phyloP scores from a whole-genome alignment of 1,140 invertebrate species.

The Antheraea pernyi region DNA sequence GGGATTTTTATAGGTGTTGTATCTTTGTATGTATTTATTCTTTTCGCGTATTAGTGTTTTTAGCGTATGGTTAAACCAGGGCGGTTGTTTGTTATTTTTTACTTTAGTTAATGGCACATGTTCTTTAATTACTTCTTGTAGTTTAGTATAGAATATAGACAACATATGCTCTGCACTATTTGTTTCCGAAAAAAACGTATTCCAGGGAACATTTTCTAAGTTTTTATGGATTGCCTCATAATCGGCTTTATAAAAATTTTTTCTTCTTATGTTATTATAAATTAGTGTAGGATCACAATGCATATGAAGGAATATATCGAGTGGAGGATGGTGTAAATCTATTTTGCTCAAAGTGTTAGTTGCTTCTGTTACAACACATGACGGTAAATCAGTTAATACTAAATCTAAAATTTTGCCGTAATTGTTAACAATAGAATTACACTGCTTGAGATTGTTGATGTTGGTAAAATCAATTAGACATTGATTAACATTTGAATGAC shows the following conservation, averaged over 20 bases:
- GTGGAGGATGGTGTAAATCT: slow-evolving; percentile 29
- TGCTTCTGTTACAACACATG: no score
- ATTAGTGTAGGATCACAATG: background rate
- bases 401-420: no score
- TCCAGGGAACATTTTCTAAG: slow-evolving; percentile 20
- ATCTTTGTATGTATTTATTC: slow-evolving; percentile 20
- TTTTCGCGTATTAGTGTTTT: slow-evolving; percentile 23
- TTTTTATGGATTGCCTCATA: slow-evolving; percentile 19
- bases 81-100: slow-evolving; percentile 22
- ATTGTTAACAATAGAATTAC: no score
- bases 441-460: no score
- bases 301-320: slow-evolving; percentile 14
- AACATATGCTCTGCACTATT: slow-evolving; percentile 21
- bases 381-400: no score
- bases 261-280: background rate
- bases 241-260: slow-evolving; percentile 30
- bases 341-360: slow-evolving; percentile 12
- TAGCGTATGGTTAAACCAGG: slow-evolving; percentile 22
- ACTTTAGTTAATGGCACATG: slow-evolving; percentile 8
- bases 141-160: slow-evolving; percentile 17
- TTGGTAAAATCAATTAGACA: no score
- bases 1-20: slow-evolving; percentile 26
- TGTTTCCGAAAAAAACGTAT: slow-evolving; percentile 2
- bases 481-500: no score
- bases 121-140: slow-evolving; percentile 15